These are phyloP conservation scores for Adelosebastes latens DNA, from an alignment of 2,797 vertebrate genomes.

Conservation along the genomic window DNA sequence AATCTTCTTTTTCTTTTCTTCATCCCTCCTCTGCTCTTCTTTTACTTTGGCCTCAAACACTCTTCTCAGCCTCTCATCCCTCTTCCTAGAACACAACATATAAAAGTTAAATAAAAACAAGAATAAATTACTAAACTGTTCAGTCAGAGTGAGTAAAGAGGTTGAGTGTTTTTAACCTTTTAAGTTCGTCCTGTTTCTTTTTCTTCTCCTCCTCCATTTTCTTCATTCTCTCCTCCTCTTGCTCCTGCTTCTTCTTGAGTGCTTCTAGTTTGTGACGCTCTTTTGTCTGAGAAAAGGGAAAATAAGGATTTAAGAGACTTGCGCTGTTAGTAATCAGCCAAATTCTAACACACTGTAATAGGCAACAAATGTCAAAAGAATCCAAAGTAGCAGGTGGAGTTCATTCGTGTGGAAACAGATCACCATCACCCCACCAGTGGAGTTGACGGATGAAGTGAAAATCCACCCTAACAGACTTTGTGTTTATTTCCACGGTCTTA, in stretches of 20 bases:
- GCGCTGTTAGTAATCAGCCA: neutral
- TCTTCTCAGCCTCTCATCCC: conserved; percentile 90
- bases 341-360: neutral
- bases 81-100: conserved; percentile 82
- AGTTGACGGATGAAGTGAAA: conserved; percentile 23
- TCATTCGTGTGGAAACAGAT: neutral
- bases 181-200: conserved; percentile 90
- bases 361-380: neutral
- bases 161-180: conserved; percentile 77
- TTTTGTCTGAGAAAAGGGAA: conserved; percentile 68
- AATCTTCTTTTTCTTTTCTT: conserved; percentile 93
- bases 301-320: neutral
- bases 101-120: neutral
- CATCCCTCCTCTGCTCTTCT: conserved; percentile 89
- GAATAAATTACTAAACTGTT: neutral
- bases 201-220: conserved; percentile 95
- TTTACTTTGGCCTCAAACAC: conserved; percentile 91
- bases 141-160: neutral
- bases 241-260: conserved; percentile 92
- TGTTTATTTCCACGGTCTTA: neutral
- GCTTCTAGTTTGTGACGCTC: conserved; percentile 90
- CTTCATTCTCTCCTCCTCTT: conserved; percentile 90
- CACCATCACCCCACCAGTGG: neutral
- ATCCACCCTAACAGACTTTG: conserved; percentile 17
- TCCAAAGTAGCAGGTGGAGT: neutral